A percentile compares a stretch with the other conserved stretches of the same genome.
Conservation (phyloP, 2,888 invertebrate genomes). For the Tupiocoris notatus region DNA sequence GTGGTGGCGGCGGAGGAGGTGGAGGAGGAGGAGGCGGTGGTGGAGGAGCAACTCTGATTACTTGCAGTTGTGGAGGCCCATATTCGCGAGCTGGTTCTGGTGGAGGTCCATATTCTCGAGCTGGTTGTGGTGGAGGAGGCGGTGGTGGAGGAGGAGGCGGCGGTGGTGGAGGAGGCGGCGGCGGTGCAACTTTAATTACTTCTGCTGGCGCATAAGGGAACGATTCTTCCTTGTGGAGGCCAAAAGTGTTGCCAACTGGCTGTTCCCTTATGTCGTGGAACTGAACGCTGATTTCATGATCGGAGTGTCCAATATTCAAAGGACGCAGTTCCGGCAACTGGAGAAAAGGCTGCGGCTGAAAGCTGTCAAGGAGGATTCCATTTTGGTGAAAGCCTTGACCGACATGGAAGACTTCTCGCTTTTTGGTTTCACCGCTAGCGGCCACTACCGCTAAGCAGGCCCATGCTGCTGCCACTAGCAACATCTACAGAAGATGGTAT, state of each 20-base stretch:
- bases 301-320: not conserved
- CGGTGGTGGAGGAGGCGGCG: not conserved
- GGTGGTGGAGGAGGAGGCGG: conserved; percentile 54
- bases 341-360: not conserved
- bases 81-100: conserved; percentile 49
- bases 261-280: not conserved
- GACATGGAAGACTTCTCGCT: not conserved
- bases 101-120: conserved; percentile 51
- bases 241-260: not conserved
- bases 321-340: not conserved
- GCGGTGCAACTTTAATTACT: not conserved
- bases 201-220: not conserved
- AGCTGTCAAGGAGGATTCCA: not conserved
- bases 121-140: conserved; percentile 49
- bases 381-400: too few relatives aligned
- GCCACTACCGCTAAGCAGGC: not conserved
- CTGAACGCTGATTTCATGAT: not conserved
- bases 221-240: not conserved
- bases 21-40: conserved; percentile 15
- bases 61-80: conserved; percentile 1
- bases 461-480: not conserved
- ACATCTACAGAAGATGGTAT: too few relatives aligned
- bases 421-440: not conserved
- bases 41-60: not conserved
- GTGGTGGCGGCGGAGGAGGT: conserved; percentile 49